A percentile compares a stretch with the other conserved stretches of the same genome.
Conservation (phyloP, 2,113 vertebrate species). For the Marcusenius ussheri region DNA sequence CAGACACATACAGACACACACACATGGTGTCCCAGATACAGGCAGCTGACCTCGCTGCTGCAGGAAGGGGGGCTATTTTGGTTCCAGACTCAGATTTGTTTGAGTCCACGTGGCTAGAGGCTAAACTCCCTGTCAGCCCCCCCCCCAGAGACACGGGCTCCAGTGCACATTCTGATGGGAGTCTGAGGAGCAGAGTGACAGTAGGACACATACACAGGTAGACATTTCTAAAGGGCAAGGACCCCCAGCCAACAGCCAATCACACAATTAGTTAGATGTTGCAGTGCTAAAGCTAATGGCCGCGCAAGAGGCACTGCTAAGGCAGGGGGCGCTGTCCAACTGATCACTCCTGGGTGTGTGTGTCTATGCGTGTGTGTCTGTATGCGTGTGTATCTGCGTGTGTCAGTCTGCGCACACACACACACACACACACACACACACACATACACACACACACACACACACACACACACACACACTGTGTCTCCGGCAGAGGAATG, state of each 20-base stretch:
- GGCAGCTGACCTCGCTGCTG: slow-evolving; percentile 10
- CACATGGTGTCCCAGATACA: background rate
- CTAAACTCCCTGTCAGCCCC: background rate
- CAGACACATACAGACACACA: background rate
- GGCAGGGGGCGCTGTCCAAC: background rate
- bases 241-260: background rate
- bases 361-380: background rate
- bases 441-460: background rate
- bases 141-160: background rate
- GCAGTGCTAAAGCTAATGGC: background rate
- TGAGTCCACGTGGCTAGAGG: background rate
- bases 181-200: background rate
- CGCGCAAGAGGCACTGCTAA: background rate
- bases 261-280: background rate
- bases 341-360: background rate
- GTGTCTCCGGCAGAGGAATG: background rate
- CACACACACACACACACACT: background rate
- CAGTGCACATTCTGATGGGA: background rate
- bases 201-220: background rate
- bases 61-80: slow-evolving; percentile 12
- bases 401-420: too few relatives aligned
- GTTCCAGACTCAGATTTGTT: background rate
- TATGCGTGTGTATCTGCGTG: too few relatives aligned
- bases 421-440: background rate
- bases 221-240: background rate